phyloP scores from a whole-genome alignment of 2,797 vertebrate species.

The Denticeps clupeoides region DNA sequence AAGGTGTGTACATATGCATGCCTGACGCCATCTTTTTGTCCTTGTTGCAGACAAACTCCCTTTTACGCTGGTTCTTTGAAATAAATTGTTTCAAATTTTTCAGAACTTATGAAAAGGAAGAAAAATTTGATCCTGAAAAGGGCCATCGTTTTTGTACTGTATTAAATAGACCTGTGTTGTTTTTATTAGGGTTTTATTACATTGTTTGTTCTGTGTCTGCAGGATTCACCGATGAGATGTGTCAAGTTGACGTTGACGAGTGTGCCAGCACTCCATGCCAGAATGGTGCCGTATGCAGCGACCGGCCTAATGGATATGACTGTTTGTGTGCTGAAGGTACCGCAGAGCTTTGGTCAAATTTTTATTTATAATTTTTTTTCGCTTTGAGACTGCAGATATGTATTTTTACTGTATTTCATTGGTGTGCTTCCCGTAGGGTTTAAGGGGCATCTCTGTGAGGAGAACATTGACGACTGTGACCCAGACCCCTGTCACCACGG shows the following conservation, averaged over 20 bases:
- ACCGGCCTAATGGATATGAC: conserved; percentile 66
- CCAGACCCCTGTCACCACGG: conserved; percentile 85
- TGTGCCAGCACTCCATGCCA: conserved; percentile 71
- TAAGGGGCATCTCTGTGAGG: conserved; percentile 66
- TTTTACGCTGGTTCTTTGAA: too few species aligned
- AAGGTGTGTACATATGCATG: conserved; percentile 58
- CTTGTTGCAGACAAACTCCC: too few species aligned
- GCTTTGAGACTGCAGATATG: too few species aligned
- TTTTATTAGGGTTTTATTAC: too few species aligned
- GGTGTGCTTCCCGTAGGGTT: conserved; percentile 62
- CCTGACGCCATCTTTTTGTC: too few species aligned
- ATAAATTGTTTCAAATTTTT: too few species aligned
- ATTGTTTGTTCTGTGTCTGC: conserved; percentile 9
- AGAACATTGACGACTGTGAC: conserved; percentile 81
- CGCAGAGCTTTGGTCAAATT: background rate
- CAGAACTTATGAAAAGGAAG: too few species aligned
- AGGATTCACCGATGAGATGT: conserved; percentile 70
- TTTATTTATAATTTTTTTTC: too few species aligned
- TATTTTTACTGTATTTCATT: background rate
- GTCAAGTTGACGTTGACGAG: conserved; percentile 68
- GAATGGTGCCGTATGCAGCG: conserved; percentile 69
- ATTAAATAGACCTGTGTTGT: too few species aligned
- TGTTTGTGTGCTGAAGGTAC: conserved; percentile 74
- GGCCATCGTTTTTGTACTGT: too few species aligned
- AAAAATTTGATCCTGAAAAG: too few species aligned